phyloP scores from a whole-genome alignment of 2,888 invertebrate species.

The Ennomos erosarius region DNA sequence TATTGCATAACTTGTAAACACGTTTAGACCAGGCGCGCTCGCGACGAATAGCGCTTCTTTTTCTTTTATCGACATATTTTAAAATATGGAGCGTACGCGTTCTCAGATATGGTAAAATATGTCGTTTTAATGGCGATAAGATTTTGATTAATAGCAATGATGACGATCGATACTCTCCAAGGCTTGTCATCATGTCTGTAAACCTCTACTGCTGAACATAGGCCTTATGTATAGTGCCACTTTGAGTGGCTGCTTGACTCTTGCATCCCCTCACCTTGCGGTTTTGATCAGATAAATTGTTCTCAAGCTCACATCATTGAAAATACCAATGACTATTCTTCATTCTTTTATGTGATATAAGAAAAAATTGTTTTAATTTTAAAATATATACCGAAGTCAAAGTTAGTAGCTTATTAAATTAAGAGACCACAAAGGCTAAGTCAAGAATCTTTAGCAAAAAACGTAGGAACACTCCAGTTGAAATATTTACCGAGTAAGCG shows the following conservation, averaged over 20 bases:
- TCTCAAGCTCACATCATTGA: too few relatives aligned
- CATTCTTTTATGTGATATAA: too few relatives aligned
- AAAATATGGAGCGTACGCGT: constrained; percentile 56
- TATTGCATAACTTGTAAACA: constrained; percentile 84
- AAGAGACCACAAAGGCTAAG: too few relatives aligned
- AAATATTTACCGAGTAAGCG: constrained; percentile 32
- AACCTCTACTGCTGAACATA: too few relatives aligned
- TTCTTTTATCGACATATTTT: constrained; percentile 60
- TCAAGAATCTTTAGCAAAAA: constrained; percentile 14
- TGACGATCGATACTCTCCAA: constrained; percentile 2
- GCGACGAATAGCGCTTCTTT: constrained; percentile 64
- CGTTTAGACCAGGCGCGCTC: constrained; percentile 67
- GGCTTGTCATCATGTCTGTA: too few relatives aligned
- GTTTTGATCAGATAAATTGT: too few relatives aligned
- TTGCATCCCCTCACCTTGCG: too few relatives aligned
- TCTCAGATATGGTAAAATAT: constrained; percentile 38
- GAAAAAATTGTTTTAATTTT: too few relatives aligned
- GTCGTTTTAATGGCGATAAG: constrained; percentile 28
- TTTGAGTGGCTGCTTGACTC: too few relatives aligned
- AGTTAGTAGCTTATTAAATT: constrained; percentile 9
- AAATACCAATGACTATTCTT: too few relatives aligned
- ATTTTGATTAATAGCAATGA: constrained; percentile 19
- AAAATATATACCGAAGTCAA: too few relatives aligned
- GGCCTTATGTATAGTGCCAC: too few relatives aligned
- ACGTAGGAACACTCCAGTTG: constrained; percentile 15